Evolutionary conservation across 2,888 invertebrate species (phyloP).

Genomic region (Epirrhoe tristata): DNA sequence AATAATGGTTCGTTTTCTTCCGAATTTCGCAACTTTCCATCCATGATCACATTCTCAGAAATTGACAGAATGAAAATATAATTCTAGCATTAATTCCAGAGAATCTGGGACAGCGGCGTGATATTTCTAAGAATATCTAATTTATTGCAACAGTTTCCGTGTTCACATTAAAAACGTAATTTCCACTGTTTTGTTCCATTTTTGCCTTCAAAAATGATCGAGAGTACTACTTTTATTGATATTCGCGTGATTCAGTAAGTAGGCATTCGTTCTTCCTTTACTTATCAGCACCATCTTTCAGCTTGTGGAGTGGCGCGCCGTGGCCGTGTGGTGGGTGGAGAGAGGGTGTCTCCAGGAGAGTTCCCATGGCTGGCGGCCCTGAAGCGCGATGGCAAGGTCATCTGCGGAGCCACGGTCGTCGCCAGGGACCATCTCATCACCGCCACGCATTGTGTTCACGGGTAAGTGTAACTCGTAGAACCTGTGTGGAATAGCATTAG

Average conservation of each 20-base stretch:
- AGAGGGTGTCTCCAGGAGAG: slow-evolving; percentile 87
- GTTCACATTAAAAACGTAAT: too few species aligned
- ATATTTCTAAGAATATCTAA: too few species aligned
- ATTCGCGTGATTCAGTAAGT: too few species aligned
- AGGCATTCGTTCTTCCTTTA: too few species aligned
- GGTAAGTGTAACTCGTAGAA: too few species aligned
- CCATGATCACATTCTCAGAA: background rate
- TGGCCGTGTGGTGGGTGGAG: slow-evolving; percentile 90
- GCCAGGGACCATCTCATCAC: slow-evolving; percentile 90
- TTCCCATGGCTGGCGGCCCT: slow-evolving; percentile 92
- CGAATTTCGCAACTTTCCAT: background rate
- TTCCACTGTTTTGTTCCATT: too few species aligned
- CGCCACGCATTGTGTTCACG: slow-evolving; percentile 91
- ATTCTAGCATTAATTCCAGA: background rate
- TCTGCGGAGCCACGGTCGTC: slow-evolving; percentile 90
- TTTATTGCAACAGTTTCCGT: too few species aligned
- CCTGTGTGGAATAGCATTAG: slow-evolving; percentile 34
- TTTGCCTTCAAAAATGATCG: too few species aligned
- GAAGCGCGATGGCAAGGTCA: slow-evolving; percentile 87
- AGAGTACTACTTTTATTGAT: too few species aligned
- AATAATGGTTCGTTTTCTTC: background rate
- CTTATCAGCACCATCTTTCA: too few species aligned
- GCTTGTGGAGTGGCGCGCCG: slow-evolving; percentile 83
- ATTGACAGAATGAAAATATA: background rate
- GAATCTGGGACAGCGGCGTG: too few species aligned